Conservation (phyloP, 2,888 invertebrate species). For the Cheilosia soror region DNA sequence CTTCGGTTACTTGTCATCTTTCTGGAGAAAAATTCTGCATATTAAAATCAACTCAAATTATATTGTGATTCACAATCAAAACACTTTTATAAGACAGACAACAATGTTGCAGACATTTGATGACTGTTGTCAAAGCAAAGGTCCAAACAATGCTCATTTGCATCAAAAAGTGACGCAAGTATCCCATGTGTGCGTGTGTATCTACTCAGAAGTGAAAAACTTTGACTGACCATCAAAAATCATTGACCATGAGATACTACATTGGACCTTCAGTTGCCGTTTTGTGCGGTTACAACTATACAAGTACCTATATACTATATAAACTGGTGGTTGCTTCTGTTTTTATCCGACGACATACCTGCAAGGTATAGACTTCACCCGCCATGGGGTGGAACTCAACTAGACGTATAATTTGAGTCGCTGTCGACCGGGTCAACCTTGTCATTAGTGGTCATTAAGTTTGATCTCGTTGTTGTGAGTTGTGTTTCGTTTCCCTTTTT, state of each 20-base stretch:
- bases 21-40: neutral
- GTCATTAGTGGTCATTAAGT: constrained; percentile 78
- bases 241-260: constrained; percentile 67
- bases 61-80: constrained; percentile 1
- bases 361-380: constrained; percentile 43
- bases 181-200: neutral
- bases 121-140: constrained; percentile 4
- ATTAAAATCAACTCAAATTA: constrained; percentile 15
- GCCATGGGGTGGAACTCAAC: constrained; percentile 62
- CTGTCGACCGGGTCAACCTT: constrained; percentile 77
- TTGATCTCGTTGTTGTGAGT: constrained; percentile 75
- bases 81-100: neutral
- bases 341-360: constrained; percentile 30
- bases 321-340: constrained; percentile 28
- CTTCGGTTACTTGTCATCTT: too few relatives aligned
- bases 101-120: constrained; percentile 6
- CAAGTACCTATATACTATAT: neutral
- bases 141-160: constrained; percentile 8
- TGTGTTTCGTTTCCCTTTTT: constrained; percentile 68
- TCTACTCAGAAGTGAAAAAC: constrained; percentile 27
- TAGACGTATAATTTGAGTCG: constrained; percentile 77
- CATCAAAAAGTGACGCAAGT: constrained; percentile 7
- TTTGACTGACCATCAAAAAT: constrained; percentile 67
- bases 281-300: constrained; percentile 7
- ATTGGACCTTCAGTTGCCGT: constrained; percentile 58